Conservation (phyloP, 2,113 vertebrate genomes). For the Stegostoma tigrinum region DNA sequence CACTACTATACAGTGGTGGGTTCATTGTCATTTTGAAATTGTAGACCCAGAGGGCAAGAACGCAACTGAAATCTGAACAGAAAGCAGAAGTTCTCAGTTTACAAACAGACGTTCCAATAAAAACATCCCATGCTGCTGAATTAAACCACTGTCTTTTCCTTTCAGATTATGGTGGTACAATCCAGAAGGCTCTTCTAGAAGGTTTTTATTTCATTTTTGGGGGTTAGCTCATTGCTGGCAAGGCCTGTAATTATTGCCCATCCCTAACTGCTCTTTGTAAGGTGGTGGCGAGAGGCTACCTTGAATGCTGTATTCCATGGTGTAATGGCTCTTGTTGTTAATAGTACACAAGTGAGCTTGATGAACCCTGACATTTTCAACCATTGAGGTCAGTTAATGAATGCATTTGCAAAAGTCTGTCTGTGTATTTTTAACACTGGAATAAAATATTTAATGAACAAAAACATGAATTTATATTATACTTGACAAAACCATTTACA, state of each 20-base stretch:
- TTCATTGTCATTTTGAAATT: not conserved
- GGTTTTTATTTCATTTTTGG: not conserved
- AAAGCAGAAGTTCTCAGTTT: not conserved
- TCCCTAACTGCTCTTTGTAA: not conserved
- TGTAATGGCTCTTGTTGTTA: too few species aligned
- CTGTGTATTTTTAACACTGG: too few species aligned
- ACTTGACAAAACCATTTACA: too few species aligned
- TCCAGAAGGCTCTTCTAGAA: not conserved
- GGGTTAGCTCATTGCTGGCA: not conserved
- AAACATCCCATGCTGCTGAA: not conserved
- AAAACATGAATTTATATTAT: too few species aligned
- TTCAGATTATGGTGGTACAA: not conserved
- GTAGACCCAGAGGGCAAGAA: not conserved
- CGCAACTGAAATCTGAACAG: not conserved
- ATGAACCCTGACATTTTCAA: too few species aligned
- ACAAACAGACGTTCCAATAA: not conserved
- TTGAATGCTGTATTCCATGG: too few species aligned
- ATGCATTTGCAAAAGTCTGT: too few species aligned
- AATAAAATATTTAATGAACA: too few species aligned
- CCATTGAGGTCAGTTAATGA: too few species aligned
- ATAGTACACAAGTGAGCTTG: too few species aligned
- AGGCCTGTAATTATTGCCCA: not conserved
- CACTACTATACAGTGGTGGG: too few species aligned
- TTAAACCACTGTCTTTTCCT: not conserved
- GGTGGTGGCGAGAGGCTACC: too few species aligned